Evolutionary conservation across 2,888 invertebrate genomes (phyloP).

Genomic region (Microchrysa polita): DNA sequence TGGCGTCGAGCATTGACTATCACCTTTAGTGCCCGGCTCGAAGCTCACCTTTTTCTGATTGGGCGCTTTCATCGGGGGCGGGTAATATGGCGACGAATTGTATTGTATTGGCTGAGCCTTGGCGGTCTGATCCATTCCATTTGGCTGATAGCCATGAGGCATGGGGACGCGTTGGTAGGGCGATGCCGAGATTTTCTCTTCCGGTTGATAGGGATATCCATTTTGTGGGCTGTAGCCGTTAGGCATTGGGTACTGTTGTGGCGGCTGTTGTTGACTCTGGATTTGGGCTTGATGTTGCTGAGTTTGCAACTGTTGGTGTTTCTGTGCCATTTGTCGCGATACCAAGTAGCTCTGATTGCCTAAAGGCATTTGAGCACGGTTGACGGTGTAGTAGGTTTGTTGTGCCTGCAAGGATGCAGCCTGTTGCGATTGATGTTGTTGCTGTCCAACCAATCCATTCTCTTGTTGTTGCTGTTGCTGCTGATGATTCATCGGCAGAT

Average conservation of each 20-base stretch:
- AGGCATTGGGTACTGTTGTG: conserved; percentile 46
- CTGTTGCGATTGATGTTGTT: conserved; percentile 53
- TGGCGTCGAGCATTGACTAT: conserved; percentile 61
- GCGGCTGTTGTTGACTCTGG: conserved; percentile 50
- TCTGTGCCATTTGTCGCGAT: conserved; percentile 55
- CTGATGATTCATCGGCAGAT: conserved; percentile 56
- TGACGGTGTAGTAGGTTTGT: conserved; percentile 42
- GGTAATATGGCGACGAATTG: conserved; percentile 71
- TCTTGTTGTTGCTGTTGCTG: conserved; percentile 55
- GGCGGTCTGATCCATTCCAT: conserved; percentile 61
- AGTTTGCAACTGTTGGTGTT: conserved; percentile 53
- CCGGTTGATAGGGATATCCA: conserved; percentile 49
- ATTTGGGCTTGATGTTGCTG: conserved; percentile 43
- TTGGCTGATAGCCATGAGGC: conserved; percentile 65
- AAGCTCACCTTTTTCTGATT: conserved; percentile 77
- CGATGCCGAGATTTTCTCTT: conserved; percentile 54
- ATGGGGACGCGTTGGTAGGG: conserved; percentile 72
- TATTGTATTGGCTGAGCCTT: conserved; percentile 58
- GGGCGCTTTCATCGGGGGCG: conserved; percentile 70
- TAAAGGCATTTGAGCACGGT: conserved; percentile 49
- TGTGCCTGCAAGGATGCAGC: conserved; percentile 33
- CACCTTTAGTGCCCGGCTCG: conserved; percentile 77
- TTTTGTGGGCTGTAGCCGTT: conserved; percentile 37
- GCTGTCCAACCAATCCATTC: conserved; percentile 50
- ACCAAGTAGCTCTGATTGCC: conserved; percentile 56